Base-by-base conservation (phyloP, 2,113 vertebrate genomes). In the Thamnophis sirtalis region DNA sequence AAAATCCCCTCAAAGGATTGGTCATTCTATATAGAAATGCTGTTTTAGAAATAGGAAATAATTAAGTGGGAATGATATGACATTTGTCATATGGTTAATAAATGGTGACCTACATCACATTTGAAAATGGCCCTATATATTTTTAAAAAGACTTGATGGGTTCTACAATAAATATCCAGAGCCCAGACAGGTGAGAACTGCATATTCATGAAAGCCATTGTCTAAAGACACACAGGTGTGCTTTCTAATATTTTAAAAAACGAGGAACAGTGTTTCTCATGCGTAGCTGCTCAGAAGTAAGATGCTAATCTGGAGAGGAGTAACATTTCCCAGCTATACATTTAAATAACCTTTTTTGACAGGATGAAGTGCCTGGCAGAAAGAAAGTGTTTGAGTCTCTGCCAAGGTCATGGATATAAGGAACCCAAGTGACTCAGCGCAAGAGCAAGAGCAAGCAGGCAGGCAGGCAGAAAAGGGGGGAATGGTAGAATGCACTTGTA, bases 61-160 rank as follows among this genome's bases (percentile, higher is more conserved):
- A 80, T 87, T 88, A 95, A 63, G 85, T 86, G 60, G 4, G 88
- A 94, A 51, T 86, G 93, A 87, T 0, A 0, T 43, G 68, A 91
- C 87, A 94, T 93, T 84, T 90, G 4, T 94, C 93, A 93, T 87
- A n/a, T 13, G 5, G 28, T 38, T 90, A 51, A 73, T 1, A 22
- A 24, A 11, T 80, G 50, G 0, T 4, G 58, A n/a, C 49, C 68
- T 50, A 63, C 80, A 84, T 84, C 22, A 54, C 7, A 43, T 24
- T 90, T 51, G 50, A 10, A 73, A 0, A 0, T 1, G 84, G 89
- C 84, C 88, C 85, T 54, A 0, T 1, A 86, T 92, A 89, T 89
- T 68, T 33, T 3, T 93, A 89, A 94, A 92, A 24, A 92, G 91
- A 68, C 93, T 94, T 92, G 90, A 91, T 24, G 54, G 19, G 48